Evolutionary conservation across 1,140 invertebrate genomes (phyloP).

Genomic region (Ganaspis sp.): DNA sequence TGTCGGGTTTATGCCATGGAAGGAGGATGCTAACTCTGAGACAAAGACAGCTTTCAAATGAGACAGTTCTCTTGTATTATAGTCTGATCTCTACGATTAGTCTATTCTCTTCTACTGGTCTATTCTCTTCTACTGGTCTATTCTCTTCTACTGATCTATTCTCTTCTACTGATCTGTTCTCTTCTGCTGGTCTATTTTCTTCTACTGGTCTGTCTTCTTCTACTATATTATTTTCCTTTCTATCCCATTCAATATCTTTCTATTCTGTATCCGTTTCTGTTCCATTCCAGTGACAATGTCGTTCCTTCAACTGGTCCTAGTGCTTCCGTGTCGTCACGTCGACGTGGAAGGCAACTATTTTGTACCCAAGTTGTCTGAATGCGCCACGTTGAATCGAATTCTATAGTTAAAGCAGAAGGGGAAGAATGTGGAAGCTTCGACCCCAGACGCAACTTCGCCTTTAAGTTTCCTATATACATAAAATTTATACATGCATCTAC

Average conservation of each 20-base stretch:
- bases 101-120: too few relatives aligned
- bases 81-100: too few relatives aligned
- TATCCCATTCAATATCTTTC: background rate
- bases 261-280: background rate
- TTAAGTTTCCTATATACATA: background rate
- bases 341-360: background rate
- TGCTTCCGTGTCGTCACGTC: background rate
- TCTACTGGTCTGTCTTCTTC: too few relatives aligned
- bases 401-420: background rate
- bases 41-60: slow-evolving; percentile 19
- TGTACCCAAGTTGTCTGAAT: background rate
- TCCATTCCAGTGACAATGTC: background rate
- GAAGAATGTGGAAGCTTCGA: background rate
- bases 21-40: background rate
- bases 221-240: too few relatives aligned
- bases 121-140: too few relatives aligned
- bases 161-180: too few relatives aligned
- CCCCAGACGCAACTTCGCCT: background rate
- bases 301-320: background rate
- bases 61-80: slow-evolving; percentile 17
- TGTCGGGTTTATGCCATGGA: background rate
- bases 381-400: background rate
- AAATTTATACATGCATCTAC: background rate
- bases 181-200: too few relatives aligned
- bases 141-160: too few relatives aligned